Evolutionary conservation across 2,797 vertebrate species (phyloP), one percentile per base, ranked within the genome.

Genomic region (Spondyliosoma cantharus): DNA sequence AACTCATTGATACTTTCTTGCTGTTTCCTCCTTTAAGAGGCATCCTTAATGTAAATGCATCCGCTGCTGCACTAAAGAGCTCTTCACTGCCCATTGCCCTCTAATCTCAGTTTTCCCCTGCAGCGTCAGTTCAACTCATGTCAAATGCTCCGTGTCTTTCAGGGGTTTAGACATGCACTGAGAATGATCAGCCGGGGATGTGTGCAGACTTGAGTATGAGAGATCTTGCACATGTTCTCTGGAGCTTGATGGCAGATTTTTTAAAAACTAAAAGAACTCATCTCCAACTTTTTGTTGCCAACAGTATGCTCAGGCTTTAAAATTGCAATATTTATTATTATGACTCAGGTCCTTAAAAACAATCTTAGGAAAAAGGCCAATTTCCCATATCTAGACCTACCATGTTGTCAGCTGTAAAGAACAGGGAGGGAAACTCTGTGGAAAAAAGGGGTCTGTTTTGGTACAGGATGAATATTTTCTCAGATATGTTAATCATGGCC

Each of bases 361-460:
- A 24, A 32, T 43, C 83, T 62, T 62, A 72, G 9, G 11, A 74
- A 74, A 77, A 67, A 78, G 4, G 13, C 24, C 19, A 22, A 70
- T 82, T 87, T 76, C 64, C 70, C 83, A 84, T 66, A 86, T 76
- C 63, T 24, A 48, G 76, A 74, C 62, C 27, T 3, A 60, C 42
- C 53, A 78, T 48, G 57, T 76, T 17, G 16, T 72, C 64, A 16
- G 60, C n/a, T 49, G 15, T 37, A n/a, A n/a, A 8, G 17, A 60
- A 43, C 5, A 24, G 22, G 16, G 61, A 87, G 61, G 58, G 64
- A 66, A 71, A 27, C 9, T 62, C 19, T 68, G 37, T 76, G 63
- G 32, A 19, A 71, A 67, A 3, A 80, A 7, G 6, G 4, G 2
- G 8, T 13, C 20, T 59, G 68, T 81, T 83, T 81, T 74, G 64